Conservation (phyloP, 1,140 invertebrate species). For the Tachypleus tridentatus region DNA sequence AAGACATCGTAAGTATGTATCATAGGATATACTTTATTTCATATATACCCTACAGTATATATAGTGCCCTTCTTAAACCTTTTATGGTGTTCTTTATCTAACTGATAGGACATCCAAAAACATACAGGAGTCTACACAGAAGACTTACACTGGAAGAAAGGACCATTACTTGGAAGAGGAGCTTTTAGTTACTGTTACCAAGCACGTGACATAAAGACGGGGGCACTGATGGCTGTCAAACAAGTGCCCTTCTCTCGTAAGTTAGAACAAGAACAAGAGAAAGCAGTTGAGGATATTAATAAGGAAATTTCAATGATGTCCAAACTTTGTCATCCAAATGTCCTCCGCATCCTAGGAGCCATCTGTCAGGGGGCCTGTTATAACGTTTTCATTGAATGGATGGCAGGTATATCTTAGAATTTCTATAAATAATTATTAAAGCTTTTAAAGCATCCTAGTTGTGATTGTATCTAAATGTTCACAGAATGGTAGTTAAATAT, state of each 20-base stretch:
- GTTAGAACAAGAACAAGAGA: constrained; percentile 33
- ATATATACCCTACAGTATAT: too few relatives aligned
- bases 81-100: too few relatives aligned
- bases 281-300: constrained; percentile 26
- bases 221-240: constrained; percentile 42
- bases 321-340: constrained; percentile 36
- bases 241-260: constrained; percentile 39
- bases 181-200: constrained; percentile 42
- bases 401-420: constrained; percentile 31
- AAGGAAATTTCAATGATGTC: constrained; percentile 41
- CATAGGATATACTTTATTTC: too few relatives aligned
- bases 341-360: constrained; percentile 39
- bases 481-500: too few relatives aligned
- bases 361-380: constrained; percentile 36
- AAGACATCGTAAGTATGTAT: too few relatives aligned
- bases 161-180: constrained; percentile 38
- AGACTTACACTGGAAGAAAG: constrained; percentile 34
- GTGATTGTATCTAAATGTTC: too few relatives aligned
- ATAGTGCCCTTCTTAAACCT: too few relatives aligned
- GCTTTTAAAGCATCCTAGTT: too few relatives aligned
- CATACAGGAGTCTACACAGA: constrained; percentile 22
- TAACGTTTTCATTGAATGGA: constrained; percentile 44
- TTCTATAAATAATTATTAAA: too few relatives aligned
- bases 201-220: constrained; percentile 37
- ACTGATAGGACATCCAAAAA: too few relatives aligned